These are phyloP conservation scores for Dendroctonus valens DNA, from an alignment of 1,140 invertebrate genomes.

Conservation along the genomic window DNA sequence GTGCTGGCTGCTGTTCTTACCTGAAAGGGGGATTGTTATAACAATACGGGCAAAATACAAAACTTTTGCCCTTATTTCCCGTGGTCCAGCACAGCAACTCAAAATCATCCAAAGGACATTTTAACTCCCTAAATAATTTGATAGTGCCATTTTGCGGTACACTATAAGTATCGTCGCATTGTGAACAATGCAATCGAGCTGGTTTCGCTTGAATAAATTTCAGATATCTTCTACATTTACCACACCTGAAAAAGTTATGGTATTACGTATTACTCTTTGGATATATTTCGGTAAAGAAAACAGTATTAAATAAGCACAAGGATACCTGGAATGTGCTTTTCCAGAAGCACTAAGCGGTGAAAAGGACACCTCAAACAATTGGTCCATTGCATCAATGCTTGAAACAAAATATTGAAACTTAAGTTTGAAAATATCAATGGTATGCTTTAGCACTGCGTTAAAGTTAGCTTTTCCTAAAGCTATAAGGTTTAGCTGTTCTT, in stretches of 20 bases:
- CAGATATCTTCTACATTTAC: constrained; percentile 97
- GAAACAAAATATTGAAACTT: constrained; percentile 97
- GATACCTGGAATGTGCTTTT: constrained; percentile 85
- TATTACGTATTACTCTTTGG: background rate
- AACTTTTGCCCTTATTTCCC: constrained; percentile 89
- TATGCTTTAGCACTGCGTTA: constrained; percentile 83
- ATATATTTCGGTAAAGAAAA: constrained; percentile 3
- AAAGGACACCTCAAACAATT: constrained; percentile 95
- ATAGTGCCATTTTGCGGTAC: constrained; percentile 93
- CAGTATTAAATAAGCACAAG: background rate
- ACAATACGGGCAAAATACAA: constrained; percentile 96
- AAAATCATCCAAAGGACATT: constrained; percentile 98
- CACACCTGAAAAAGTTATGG: constrained; percentile 68
- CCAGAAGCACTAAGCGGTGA: constrained; percentile 92
- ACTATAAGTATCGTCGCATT: constrained; percentile 95
- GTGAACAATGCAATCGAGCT: constrained; percentile 88
- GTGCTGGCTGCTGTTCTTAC: constrained; percentile 48
- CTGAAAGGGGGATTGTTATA: constrained; percentile 98
- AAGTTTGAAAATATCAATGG: constrained; percentile 89
- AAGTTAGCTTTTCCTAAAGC: constrained; percentile 88
- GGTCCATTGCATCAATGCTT: constrained; percentile 90
- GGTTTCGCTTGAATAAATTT: constrained; percentile 96
- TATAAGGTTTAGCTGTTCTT: constrained; percentile 96
- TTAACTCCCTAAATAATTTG: constrained; percentile 91
- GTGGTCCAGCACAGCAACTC: constrained; percentile 92